Base-by-base conservation (phyloP, 2,797 vertebrate genomes). In the Schizopygopsis pylzovi region DNA sequence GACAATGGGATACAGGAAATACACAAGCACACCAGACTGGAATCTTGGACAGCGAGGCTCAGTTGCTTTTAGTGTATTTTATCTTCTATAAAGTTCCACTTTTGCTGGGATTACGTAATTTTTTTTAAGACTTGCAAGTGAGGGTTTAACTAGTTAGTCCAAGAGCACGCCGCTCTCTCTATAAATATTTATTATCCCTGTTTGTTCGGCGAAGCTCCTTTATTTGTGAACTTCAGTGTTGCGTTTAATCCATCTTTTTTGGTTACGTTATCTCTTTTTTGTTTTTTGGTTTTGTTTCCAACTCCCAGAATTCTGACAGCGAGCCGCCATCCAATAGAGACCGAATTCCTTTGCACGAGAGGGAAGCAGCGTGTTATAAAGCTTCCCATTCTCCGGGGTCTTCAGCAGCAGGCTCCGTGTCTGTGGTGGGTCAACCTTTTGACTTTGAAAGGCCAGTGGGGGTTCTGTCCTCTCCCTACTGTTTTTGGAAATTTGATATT, bases 401-500 rank as follows among this genome's bases (percentile, higher is more conserved):
- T 82, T 25, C 41, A 56, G 82, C 83, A 67, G 85, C 87, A 52
- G 68, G 43, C 85, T 86, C 68, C 41, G 28, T 81, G 87, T 88
- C 88, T 87, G 85, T 81, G 87, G 90, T 89, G 87, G 87, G 87
- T 90, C 89, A 89, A 88, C 86, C 87, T 84, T 90, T 89, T 89
- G 88, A 88, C 87, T 89, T 88, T 90, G 76, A 87, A 87, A 89
- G 82, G 87, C 87, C 88, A 82, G 87, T 86, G 87, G 90, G 85
- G 90, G 87, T 89, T 89, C 88, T 87, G 83, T 86, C 82, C 83
- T 82, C 83, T 87, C 87, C 86, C 83, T 89, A 85, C 83, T 87
- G 88, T 88, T 90, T 89, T 89, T 88, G 88, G 88, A 89, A 89
- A 89, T 88, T 77, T 84, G 88, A 90, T 89, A 86, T 86, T 86